phyloP scores from a whole-genome alignment of 1,140 invertebrate species.

The Ladona fulva region DNA sequence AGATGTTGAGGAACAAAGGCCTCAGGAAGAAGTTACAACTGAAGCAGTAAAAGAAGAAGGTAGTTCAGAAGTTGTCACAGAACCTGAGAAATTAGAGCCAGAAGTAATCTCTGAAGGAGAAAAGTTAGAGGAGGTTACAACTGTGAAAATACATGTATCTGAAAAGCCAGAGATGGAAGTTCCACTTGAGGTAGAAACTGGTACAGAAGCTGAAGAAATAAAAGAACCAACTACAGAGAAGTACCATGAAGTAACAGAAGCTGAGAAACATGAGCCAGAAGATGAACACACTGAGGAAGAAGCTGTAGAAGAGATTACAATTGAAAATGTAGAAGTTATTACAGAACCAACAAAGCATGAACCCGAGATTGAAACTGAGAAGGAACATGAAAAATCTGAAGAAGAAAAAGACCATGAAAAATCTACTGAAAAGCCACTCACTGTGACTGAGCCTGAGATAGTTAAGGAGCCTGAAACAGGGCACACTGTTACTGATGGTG shows the following conservation, averaged over 20 bases:
- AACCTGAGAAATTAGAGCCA: background rate
- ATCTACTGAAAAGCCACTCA: too few species aligned
- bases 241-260: slow-evolving; percentile 11
- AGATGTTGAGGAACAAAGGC: slow-evolving; percentile 18
- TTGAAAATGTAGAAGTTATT: slow-evolving; percentile 18
- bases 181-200: background rate
- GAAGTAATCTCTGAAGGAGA: background rate
- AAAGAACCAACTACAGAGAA: background rate
- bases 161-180: background rate
- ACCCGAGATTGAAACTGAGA: background rate
- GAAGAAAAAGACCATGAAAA: background rate
- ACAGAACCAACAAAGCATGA: slow-evolving; percentile 13
- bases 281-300: background rate
- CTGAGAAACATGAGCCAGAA: slow-evolving; percentile 17
- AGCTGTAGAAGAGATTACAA: background rate
- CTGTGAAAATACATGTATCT: background rate
- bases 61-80: background rate
- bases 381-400: background rate
- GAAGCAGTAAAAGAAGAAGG: slow-evolving; percentile 8
- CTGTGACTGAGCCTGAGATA: too few species aligned
- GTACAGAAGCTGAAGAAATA: background rate
- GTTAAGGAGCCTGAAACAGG: background rate
- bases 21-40: slow-evolving; percentile 18
- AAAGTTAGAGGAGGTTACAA: background rate
- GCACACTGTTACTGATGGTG: slow-evolving; percentile 16